A percentile compares a stretch with the other conserved stretches of the same genome.
These are phyloP conservation scores for Mus musculus DNA, from an alignment of 2,113 vertebrate genomes.

Conservation along the genomic window GRCm39 chr1:118674001-118674500, in stretches of 20 bases:
- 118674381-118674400: neutral
- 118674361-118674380: neutral
- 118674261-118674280: neutral
- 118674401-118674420: neutral
- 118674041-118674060: neutral
- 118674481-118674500: neutral
- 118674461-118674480: neutral
- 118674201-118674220: neutral
- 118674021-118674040: neutral
- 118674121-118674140: neutral
- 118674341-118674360: neutral
- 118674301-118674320: neutral
- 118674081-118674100: neutral
- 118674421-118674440: neutral
- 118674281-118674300: too few relatives aligned
- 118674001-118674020: neutral
- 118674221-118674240: rapidly evolving
- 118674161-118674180: neutral
- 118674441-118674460: rapidly evolving
- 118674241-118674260: neutral
- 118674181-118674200: neutral
- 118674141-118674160: neutral
- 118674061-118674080: neutral
- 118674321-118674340: neutral
- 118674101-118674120: neutral